These are phyloP conservation scores for Paracyprichromis sp. DNA, from an alignment of 2,113 vertebrate genomes.

Conservation along the genomic window DNA sequence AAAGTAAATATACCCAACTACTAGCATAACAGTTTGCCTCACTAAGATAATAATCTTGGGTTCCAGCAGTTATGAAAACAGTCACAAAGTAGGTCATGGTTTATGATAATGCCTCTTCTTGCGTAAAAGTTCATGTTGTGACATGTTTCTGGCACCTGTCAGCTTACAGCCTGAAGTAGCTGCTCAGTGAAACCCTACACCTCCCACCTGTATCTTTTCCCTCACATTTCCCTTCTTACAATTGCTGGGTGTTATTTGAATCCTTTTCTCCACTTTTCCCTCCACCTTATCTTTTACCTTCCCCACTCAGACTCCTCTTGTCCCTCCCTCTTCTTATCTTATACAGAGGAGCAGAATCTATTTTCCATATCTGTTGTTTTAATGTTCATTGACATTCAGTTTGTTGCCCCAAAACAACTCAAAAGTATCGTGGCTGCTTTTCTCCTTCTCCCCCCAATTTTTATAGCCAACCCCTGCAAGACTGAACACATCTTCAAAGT, in stretches of 20 bases:
- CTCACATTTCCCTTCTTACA: not conserved
- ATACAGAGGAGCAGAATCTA: not conserved
- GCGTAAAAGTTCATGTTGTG: not conserved
- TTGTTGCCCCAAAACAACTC: not conserved
- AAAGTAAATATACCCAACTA: not conserved
- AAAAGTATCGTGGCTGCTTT: not conserved
- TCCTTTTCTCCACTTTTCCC: not conserved
- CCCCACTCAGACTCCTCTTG: not conserved
- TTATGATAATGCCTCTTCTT: not conserved
- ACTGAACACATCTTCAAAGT: not conserved
- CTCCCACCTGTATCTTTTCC: not conserved
- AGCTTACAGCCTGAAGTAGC: not conserved
- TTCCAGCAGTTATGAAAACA: not conserved
- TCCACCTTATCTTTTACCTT: not conserved
- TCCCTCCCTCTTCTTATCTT: not conserved
- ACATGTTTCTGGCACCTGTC: slow-evolving; percentile 4
- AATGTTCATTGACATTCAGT: not conserved
- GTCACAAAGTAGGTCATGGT: not conserved
- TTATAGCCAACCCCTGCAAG: not conserved
- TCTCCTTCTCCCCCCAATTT: not conserved
- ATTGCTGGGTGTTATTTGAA: not conserved
- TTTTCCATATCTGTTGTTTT: not conserved
- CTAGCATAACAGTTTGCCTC: not conserved
- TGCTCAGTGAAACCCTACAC: not conserved
- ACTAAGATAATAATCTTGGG: not conserved